Conservation (phyloP, 2,888 invertebrate genomes). For the Drosophila bunnanda region DNA sequence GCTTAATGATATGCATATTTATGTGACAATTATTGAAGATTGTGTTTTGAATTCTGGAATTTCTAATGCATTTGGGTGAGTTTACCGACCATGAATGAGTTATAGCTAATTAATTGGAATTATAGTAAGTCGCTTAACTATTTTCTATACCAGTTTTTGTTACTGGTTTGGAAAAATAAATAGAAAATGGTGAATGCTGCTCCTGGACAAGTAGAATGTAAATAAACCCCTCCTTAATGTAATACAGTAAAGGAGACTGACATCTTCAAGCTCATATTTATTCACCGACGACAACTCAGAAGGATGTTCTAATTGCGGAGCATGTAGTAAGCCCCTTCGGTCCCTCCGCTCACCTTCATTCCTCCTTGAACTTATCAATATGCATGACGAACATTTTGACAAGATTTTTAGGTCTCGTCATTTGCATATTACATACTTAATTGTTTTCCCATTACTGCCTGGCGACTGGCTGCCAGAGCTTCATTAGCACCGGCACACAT, state of each 20-base stretch:
- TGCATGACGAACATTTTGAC: constrained; percentile 53
- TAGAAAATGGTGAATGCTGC: neutral
- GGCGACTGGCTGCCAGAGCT: constrained; percentile 29
- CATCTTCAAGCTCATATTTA: constrained; percentile 16
- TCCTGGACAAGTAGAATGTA: neutral
- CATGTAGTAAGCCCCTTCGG: neutral
- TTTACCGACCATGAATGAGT: neutral
- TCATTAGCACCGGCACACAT: constrained; percentile 42
- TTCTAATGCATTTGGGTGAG: neutral
- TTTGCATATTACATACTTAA: constrained; percentile 76
- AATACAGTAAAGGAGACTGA: neutral
- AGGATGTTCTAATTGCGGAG: constrained; percentile 30
- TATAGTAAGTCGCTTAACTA: too few relatives aligned
- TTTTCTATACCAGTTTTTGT: neutral
- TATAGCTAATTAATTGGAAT: neutral
- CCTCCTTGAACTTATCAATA: constrained; percentile 46
- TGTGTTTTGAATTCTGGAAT: constrained; percentile 12
- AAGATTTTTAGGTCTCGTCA: constrained; percentile 53
- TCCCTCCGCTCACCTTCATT: constrained; percentile 1
- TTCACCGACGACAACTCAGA: constrained; percentile 14
- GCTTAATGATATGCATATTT: constrained; percentile 67
- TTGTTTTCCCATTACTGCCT: constrained; percentile 71
- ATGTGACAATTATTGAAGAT: constrained; percentile 38
- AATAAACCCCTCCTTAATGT: neutral
- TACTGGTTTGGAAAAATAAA: neutral